These are phyloP conservation scores for Drosophila mauritiana DNA, from an alignment of 1,140 invertebrate species.

Conservation along the genomic window DNA sequence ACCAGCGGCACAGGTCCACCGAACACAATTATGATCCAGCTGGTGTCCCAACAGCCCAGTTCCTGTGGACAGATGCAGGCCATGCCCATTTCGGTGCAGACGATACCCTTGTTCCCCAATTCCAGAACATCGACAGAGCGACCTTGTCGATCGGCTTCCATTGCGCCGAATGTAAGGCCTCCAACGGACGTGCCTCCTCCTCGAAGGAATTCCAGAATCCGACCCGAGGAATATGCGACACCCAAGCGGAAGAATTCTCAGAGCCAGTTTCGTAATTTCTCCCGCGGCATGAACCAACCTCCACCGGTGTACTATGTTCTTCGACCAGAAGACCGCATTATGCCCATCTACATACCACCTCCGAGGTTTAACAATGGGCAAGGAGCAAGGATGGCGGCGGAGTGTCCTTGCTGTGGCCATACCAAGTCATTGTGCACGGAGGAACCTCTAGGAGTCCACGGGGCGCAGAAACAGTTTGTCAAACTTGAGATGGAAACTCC, in stretches of 20 bases:
- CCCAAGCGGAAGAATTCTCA: neutral
- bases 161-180: neutral
- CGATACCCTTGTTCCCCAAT: slow-evolving; percentile 8
- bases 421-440: neutral
- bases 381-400: neutral
- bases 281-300: neutral
- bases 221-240: neutral
- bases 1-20: neutral
- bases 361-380: neutral
- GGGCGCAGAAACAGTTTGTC: too few species aligned
- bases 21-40: slow-evolving; percentile 32
- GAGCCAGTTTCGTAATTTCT: neutral
- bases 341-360: neutral
- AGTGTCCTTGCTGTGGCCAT: neutral
- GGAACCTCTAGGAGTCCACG: neutral
- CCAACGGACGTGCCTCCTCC: neutral
- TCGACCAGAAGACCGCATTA: neutral
- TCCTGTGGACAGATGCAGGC: neutral
- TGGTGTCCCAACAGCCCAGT: slow-evolving; percentile 3
- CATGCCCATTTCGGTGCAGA: slow-evolving; percentile 8
- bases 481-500: neutral
- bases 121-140: neutral
- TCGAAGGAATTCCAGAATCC: neutral
- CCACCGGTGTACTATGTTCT: neutral
- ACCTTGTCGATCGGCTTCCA: too few species aligned